A percentile compares a stretch with the other conserved stretches of the same genome.
phyloP scores from a whole-genome alignment of 2,888 invertebrate species.

The Sarcophaga variegata region DNA sequence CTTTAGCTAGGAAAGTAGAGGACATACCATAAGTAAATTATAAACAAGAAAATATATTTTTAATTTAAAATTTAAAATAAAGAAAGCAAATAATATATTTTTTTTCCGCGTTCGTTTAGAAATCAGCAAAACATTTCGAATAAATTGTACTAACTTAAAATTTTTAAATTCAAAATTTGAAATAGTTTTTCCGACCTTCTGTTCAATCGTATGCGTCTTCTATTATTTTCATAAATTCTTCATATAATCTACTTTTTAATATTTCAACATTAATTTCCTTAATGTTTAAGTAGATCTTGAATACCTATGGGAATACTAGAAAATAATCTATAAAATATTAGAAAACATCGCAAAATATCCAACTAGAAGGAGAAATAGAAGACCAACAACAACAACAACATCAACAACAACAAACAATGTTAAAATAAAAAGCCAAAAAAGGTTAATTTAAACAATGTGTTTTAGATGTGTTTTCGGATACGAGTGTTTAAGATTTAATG shows the following conservation, averaged over 20 bases:
- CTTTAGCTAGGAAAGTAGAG: too few relatives aligned
- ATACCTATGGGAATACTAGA: constrained; percentile 11
- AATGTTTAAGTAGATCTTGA: constrained; percentile 1
- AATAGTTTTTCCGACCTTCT: too few relatives aligned
- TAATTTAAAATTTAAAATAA: too few relatives aligned
- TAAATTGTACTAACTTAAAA: too few relatives aligned
- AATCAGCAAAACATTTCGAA: too few relatives aligned
- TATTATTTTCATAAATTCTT: constrained; percentile 12
- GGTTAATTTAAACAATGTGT: constrained; percentile 56
- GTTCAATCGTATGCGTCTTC: too few relatives aligned
- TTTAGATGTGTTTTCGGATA: constrained; percentile 38
- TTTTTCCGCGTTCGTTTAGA: too few relatives aligned
- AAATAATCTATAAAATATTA: constrained; percentile 36
- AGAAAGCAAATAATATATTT: too few relatives aligned
- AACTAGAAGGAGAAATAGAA: background rate
- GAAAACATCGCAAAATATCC: background rate
- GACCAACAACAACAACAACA: background rate
- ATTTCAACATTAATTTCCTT: constrained; percentile 27
- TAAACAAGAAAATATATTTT: too few relatives aligned
- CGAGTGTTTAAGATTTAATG: constrained; percentile 62
- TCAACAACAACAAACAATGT: background rate
- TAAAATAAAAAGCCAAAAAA: constrained; percentile 17
- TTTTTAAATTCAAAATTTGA: too few relatives aligned
- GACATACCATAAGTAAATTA: too few relatives aligned
- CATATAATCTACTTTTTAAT: background rate